These are phyloP conservation scores for Rhopalosiphum maidis DNA, from an alignment of 1,140 invertebrate genomes.

Conservation along the genomic window DNA sequence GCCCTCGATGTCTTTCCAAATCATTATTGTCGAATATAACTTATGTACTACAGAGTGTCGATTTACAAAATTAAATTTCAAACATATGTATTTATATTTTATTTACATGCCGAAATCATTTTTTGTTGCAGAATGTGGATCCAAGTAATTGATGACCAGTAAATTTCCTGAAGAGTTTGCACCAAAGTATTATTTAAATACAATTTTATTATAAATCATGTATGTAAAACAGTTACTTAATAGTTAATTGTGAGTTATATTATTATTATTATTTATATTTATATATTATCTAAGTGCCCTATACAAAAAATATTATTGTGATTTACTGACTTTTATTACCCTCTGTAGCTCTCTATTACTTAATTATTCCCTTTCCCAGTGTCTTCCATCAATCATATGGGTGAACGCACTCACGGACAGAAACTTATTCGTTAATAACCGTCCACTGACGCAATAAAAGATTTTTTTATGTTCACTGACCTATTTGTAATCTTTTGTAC, in stretches of 20 bases:
- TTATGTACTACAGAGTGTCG: not conserved
- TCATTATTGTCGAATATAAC: not conserved
- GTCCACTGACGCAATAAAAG: slow-evolving; percentile 23
- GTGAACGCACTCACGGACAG: not conserved
- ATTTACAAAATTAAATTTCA: not conserved
- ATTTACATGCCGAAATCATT: not conserved
- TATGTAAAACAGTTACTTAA: slow-evolving; percentile 45
- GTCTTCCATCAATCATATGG: slow-evolving; percentile 46
- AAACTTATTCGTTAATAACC: slow-evolving; percentile 38
- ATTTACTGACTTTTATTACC: not conserved
- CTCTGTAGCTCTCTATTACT: slow-evolving; percentile 40
- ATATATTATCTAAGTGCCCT: not conserved
- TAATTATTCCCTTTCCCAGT: slow-evolving; percentile 25
- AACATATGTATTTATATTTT: not conserved
- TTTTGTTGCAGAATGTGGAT: slow-evolving; percentile 37
- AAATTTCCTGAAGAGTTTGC: slow-evolving; percentile 16
- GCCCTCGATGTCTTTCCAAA: not conserved
- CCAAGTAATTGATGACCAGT: slow-evolving; percentile 14
- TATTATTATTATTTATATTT: slow-evolving; percentile 15
- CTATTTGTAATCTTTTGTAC: slow-evolving; percentile 47
- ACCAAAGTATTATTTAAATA: slow-evolving; percentile 54
- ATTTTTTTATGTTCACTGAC: slow-evolving; percentile 32
- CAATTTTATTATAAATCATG: slow-evolving; percentile 37
- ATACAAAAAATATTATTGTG: slow-evolving; percentile 11
- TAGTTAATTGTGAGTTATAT: slow-evolving; percentile 50